phyloP scores from a whole-genome alignment of 2,113 vertebrate species.

The Notiomystis cincta region DNA sequence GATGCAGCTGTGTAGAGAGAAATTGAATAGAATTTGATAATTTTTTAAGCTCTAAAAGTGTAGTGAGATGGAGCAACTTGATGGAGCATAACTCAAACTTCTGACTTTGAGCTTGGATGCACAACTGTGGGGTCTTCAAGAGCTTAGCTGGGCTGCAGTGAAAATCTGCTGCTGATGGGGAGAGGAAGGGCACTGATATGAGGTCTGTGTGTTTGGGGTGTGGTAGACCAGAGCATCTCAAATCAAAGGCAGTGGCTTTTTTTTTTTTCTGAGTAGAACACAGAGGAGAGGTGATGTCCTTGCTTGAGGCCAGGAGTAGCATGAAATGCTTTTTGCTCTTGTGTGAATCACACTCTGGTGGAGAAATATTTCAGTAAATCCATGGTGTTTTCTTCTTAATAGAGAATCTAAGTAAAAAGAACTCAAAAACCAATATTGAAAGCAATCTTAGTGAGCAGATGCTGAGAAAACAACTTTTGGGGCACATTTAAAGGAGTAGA shows the following conservation, averaged over 20 bases:
- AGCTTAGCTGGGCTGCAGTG: neutral
- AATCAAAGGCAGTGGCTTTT: neutral
- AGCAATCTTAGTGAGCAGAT: neutral
- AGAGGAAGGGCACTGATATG: neutral
- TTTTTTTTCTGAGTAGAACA: neutral
- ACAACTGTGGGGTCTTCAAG: neutral
- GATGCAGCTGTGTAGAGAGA: slow-evolving; percentile 40
- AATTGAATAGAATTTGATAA: slow-evolving; percentile 22
- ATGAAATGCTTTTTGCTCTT: neutral
- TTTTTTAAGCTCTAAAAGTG: slow-evolving; percentile 19
- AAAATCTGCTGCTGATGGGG: neutral
- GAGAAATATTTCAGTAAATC: slow-evolving; percentile 9
- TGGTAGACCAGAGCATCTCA: neutral
- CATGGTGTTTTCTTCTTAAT: neutral
- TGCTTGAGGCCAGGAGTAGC: neutral
- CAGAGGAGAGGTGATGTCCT: neutral
- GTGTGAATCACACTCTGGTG: neutral
- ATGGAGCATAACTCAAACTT: neutral
- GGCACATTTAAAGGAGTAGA: neutral
- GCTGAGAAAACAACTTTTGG: neutral
- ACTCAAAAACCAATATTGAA: slow-evolving; percentile 7
- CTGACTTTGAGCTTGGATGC: neutral
- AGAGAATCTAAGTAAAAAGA: slow-evolving; percentile 2
- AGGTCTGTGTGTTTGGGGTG: neutral
- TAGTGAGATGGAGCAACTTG: slow-evolving; percentile 2